Evolutionary conservation across 2,113 vertebrate species (phyloP).

Genomic region (Apeltes quadracus): DNA sequence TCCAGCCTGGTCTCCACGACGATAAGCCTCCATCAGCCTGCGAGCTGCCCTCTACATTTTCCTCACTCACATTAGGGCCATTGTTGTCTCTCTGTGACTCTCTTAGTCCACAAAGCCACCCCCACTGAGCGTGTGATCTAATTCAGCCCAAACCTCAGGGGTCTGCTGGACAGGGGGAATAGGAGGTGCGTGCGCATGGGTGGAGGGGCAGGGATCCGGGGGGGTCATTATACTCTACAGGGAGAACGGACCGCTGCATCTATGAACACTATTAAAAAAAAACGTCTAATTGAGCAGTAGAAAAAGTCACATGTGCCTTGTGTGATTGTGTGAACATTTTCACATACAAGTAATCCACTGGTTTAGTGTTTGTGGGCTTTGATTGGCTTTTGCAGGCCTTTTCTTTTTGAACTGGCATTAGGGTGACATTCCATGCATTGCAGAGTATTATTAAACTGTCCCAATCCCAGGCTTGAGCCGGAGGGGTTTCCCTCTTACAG

Average conservation of each 20-base stretch:
- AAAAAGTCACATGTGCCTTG: not conserved
- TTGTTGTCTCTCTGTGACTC: constrained; percentile 74
- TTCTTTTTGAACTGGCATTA: constrained; percentile 70
- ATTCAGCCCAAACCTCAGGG: constrained; percentile 71
- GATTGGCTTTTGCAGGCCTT: constrained; percentile 42
- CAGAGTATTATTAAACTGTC: constrained; percentile 76
- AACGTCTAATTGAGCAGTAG: constrained; percentile 16
- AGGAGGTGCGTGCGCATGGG: constrained; percentile 20
- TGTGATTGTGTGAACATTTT: constrained; percentile 39
- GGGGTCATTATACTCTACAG: constrained; percentile 16
- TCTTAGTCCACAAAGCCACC: constrained; percentile 70
- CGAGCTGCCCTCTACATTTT: constrained; percentile 53
- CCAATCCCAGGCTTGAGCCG: constrained; percentile 48
- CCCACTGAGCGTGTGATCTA: constrained; percentile 78
- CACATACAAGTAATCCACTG: constrained; percentile 51
- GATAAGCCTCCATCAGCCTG: constrained; percentile 71
- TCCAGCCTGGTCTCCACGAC: constrained; percentile 71
- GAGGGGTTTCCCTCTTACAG: constrained; percentile 47
- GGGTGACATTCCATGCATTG: constrained; percentile 76
- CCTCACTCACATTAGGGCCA: constrained; percentile 74
- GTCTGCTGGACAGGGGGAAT: constrained; percentile 54
- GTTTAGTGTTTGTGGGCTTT: constrained; percentile 48
- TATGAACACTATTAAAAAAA: constrained; percentile 16
- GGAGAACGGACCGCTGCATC: constrained; percentile 3
- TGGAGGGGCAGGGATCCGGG: not conserved